Evolutionary conservation across 2,113 vertebrate genomes (phyloP).

Genomic region (Piaya cayana): DNA sequence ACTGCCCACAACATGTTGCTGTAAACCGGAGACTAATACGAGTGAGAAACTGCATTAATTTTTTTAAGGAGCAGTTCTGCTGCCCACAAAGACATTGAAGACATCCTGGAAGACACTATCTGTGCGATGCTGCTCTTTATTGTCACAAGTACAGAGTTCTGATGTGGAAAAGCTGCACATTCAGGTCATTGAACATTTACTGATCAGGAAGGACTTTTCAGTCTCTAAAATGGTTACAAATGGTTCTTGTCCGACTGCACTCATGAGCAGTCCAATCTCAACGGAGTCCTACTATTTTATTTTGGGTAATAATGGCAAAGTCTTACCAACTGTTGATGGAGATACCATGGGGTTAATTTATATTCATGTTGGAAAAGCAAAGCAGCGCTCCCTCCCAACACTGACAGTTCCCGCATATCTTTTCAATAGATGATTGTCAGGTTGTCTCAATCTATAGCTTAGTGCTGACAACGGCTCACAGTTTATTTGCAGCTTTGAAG

Average conservation of each 20-base stretch:
- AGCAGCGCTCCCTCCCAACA: conserved; percentile 24
- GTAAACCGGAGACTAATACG: not conserved
- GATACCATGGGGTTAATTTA: conserved; percentile 23
- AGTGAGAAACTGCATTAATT: not conserved
- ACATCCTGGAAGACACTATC: conserved; percentile 33
- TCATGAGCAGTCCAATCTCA: conserved; percentile 7
- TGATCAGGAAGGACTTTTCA: not conserved
- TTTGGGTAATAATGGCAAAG: conserved; percentile 3
- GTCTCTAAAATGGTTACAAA: conserved; percentile 45
- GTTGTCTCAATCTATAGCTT: not conserved
- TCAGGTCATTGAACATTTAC: conserved; percentile 20
- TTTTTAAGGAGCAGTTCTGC: not conserved
- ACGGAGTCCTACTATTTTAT: not conserved
- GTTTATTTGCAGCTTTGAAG: conserved; percentile 81
- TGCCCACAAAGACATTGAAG: conserved; percentile 36
- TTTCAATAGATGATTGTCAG: conserved; percentile 15
- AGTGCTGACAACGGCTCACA: not conserved
- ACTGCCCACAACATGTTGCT: not conserved
- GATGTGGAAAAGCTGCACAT: conserved; percentile 24
- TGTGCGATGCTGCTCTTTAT: conserved; percentile 57
- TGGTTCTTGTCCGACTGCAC: not conserved
- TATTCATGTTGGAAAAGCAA: conserved; percentile 46
- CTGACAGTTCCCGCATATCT: not conserved
- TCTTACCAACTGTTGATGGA: conserved; percentile 70
- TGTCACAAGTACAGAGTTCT: conserved; percentile 64